Conservation (phyloP, 2,797 vertebrate species). For the Enteromius treurensis region DNA sequence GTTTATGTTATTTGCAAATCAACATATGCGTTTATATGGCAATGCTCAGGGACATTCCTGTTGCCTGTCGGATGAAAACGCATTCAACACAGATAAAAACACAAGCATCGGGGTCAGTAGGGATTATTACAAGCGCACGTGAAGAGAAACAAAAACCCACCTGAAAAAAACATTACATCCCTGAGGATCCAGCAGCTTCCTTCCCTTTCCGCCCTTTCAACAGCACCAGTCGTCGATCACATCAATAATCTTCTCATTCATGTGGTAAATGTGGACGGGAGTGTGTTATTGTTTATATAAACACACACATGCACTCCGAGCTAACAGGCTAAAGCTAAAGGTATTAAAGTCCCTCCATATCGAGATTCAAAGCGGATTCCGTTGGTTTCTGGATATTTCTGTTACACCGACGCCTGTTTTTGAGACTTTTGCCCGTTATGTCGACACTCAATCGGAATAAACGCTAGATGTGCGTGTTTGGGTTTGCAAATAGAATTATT, state of each 20-base stretch:
- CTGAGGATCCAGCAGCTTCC: background rate
- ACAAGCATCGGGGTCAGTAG: background rate
- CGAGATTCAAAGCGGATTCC: background rate
- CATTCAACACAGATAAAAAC: background rate
- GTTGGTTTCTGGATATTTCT: background rate
- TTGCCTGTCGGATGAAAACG: background rate
- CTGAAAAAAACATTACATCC: slow-evolving; percentile 31
- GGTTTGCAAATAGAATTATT: slow-evolving; percentile 23
- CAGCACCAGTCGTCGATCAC: background rate
- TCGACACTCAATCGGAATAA: background rate
- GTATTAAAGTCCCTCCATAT: background rate
- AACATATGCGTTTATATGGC: background rate
- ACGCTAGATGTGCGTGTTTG: background rate
- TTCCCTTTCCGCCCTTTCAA: background rate
- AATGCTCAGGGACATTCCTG: background rate
- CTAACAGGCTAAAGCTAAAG: slow-evolving; percentile 46
- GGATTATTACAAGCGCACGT: background rate
- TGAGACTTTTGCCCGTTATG: background rate
- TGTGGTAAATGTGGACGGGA: background rate
- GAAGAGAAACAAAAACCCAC: slow-evolving; percentile 23
- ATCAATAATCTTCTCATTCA: background rate
- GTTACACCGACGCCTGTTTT: background rate
- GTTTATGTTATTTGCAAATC: background rate
- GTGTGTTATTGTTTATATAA: background rate
- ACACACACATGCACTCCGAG: slow-evolving; percentile 16